phyloP scores from a whole-genome alignment of 2,888 invertebrate species.

The Parthenolecanium corni region DNA sequence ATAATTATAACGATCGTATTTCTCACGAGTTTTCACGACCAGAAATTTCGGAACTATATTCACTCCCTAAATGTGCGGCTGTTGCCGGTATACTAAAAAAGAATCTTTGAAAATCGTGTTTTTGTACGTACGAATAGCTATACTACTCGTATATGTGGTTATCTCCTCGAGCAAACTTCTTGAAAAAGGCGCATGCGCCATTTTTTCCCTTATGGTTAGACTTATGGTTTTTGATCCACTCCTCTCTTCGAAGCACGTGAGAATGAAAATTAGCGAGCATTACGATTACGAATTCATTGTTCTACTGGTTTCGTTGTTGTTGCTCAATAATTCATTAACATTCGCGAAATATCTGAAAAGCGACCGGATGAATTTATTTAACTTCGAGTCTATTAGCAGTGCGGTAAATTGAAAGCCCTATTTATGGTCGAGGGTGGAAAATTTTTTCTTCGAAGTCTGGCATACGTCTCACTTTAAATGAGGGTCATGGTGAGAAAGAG shows the following conservation, averaged over 20 bases:
- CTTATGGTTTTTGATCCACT: not conserved
- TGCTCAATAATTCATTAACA: not conserved
- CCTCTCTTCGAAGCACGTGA: too few relatives aligned
- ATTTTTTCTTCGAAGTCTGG: too few relatives aligned
- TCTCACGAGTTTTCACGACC: not conserved
- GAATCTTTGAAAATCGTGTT: not conserved
- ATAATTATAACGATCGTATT: not conserved
- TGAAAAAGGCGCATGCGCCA: conserved; percentile 8
- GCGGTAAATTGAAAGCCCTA: too few relatives aligned
- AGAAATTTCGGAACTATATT: not conserved
- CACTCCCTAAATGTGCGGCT: conserved; percentile 1
- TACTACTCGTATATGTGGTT: conserved; percentile 10
- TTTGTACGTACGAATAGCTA: not conserved
- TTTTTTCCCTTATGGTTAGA: conserved; percentile 2
- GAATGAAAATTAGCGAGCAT: conserved; percentile 19
- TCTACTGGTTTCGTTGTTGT: not conserved
- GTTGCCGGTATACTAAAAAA: conserved; percentile 19
- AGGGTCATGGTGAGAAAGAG: too few relatives aligned
- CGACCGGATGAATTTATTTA: too few relatives aligned
- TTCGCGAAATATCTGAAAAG: not conserved
- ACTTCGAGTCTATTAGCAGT: too few relatives aligned
- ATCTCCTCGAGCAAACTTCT: not conserved
- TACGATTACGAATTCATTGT: conserved; percentile 12
- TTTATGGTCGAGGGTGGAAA: too few relatives aligned
- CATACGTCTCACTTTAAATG: too few relatives aligned